Percentiles rank a stretch among this genome's conserved stretches.
Conservation (phyloP, 2,797 vertebrate genomes). For the Manis pentadactyla region DNA sequence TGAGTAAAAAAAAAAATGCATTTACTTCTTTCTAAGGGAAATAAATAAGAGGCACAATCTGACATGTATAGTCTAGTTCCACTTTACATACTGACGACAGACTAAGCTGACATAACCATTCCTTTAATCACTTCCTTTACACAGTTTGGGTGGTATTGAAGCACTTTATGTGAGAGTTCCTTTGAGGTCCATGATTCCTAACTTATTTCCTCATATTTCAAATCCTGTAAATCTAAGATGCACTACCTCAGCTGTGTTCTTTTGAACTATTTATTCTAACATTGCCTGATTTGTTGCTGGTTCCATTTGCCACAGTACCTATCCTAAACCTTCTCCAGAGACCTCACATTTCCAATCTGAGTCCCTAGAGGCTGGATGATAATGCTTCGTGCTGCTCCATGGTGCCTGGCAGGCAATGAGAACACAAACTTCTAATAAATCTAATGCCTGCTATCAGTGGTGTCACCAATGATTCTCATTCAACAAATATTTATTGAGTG, state of each 20-base stretch:
- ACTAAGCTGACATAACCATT: too few relatives aligned
- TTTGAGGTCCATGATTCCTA: too few relatives aligned
- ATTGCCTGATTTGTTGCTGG: neutral
- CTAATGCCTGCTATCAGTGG: neutral
- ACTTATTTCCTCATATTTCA: too few relatives aligned
- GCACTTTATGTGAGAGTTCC: too few relatives aligned
- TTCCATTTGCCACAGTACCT: neutral
- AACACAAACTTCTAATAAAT: neutral
- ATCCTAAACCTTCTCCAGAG: neutral
- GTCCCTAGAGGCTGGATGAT: neutral
- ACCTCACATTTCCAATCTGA: neutral
- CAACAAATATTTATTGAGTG: neutral
- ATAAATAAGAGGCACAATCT: too few relatives aligned
- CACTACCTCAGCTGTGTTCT: neutral
- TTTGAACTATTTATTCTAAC: neutral
- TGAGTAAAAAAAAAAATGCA: too few relatives aligned
- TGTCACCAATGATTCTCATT: neutral
- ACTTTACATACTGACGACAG: too few relatives aligned
- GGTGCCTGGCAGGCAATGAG: neutral
- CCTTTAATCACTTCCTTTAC: too few relatives aligned
- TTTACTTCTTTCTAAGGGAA: too few relatives aligned
- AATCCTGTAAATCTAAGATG: neutral
- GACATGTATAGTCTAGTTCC: too few relatives aligned
- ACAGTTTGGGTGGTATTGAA: too few relatives aligned
- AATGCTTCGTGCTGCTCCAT: neutral